phyloP scores from a whole-genome alignment of 2,888 invertebrate genomes.

The Cheilosia scutellata region DNA sequence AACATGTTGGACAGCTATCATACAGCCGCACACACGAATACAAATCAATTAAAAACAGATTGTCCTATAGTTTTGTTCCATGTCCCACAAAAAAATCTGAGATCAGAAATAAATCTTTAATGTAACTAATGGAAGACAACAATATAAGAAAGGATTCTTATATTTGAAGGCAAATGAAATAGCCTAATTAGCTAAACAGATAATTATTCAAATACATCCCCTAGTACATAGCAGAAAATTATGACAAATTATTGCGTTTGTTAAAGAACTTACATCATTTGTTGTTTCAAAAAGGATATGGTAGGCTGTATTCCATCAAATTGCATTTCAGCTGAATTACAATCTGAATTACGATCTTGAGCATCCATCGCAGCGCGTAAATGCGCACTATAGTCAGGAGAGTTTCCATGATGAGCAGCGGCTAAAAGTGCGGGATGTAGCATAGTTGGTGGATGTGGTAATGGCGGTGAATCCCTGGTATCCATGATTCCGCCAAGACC shows the following conservation, averaged over 20 bases:
- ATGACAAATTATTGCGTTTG: background rate
- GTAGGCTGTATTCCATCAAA: slow-evolving; percentile 97
- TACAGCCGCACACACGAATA: too few species aligned
- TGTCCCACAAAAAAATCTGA: too few species aligned
- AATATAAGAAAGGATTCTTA: too few species aligned
- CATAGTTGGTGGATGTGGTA: slow-evolving; percentile 93
- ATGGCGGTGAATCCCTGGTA: slow-evolving; percentile 92
- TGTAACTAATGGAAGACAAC: too few species aligned
- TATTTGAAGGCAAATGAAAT: too few species aligned
- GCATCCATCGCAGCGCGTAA: slow-evolving; percentile 91
- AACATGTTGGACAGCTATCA: too few species aligned
- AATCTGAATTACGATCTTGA: slow-evolving; percentile 94
- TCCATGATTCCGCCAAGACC: slow-evolving; percentile 87
- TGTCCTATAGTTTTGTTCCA: too few species aligned
- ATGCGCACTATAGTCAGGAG: slow-evolving; percentile 90
- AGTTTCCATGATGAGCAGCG: slow-evolving; percentile 92
- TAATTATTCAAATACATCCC: background rate
- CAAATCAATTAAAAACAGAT: too few species aligned
- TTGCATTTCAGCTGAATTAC: slow-evolving; percentile 95
- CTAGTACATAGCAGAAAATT: slow-evolving; percentile 12
- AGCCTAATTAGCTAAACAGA: too few species aligned
- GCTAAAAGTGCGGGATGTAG: slow-evolving; percentile 94
- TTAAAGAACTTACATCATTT: slow-evolving; percentile 79
- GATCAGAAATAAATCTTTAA: too few species aligned
- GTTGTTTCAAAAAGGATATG: slow-evolving; percentile 94